A percentile compares a stretch with the other conserved stretches of the same genome.
Evolutionary conservation across 2,888 invertebrate species (phyloP).

Genomic region (Pardosa pseudoannulata): DNA sequence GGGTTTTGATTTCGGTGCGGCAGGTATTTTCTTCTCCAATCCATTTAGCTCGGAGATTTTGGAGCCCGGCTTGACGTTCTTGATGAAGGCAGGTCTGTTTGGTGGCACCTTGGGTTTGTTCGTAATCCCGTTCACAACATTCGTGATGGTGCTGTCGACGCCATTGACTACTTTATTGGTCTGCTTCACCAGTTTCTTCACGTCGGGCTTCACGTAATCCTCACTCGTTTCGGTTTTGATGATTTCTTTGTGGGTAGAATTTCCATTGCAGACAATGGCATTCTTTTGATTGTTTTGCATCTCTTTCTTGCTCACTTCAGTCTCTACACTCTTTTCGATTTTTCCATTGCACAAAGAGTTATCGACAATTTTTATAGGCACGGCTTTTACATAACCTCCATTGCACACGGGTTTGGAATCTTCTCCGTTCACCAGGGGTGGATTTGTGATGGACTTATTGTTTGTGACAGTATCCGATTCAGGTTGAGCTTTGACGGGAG

Average conservation of each 20-base stretch:
- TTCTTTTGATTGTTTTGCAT: conserved; percentile 30
- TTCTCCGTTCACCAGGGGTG: background rate
- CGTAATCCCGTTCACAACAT: conserved; percentile 12
- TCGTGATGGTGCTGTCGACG: background rate
- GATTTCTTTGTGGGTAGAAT: conserved; percentile 28
- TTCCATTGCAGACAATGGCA: conserved; percentile 42
- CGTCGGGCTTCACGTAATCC: conserved; percentile 9
- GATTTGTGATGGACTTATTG: background rate
- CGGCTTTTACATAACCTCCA: conserved; percentile 49
- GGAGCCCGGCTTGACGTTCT: conserved; percentile 13
- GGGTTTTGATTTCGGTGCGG: conserved; percentile 24
- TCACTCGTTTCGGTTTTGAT: conserved; percentile 35
- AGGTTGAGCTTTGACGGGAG: conserved; percentile 50
- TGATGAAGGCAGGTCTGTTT: conserved; percentile 42
- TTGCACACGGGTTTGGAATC: conserved; percentile 28
- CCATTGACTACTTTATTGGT: background rate
- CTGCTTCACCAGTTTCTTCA: background rate
- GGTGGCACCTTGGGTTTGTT: conserved; percentile 55
- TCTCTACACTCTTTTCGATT: conserved; percentile 18
- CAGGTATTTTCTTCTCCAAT: background rate
- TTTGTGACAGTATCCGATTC: background rate
- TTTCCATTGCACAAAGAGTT: conserved; percentile 25
- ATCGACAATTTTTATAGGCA: conserved; percentile 35
- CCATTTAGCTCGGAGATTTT: conserved; percentile 18
- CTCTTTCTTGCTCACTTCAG: conserved; percentile 17